phyloP scores from a whole-genome alignment of 1,140 invertebrate genomes.

The Drosophila persimilis region DNA sequence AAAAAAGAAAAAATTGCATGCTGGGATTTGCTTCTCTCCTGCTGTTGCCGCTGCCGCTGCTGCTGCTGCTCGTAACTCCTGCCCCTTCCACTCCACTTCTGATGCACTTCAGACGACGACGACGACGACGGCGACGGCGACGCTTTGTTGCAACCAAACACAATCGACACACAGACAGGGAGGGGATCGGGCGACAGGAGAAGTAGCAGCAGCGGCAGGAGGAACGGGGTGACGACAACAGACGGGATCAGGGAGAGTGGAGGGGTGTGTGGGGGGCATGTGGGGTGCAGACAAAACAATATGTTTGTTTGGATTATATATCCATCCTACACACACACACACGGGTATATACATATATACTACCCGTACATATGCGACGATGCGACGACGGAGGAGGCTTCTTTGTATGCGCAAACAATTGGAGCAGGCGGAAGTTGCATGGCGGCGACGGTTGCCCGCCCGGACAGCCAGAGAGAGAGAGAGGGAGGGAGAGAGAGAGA shows the following conservation, averaged over 20 bases:
- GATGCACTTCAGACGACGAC: slow-evolving; percentile 70
- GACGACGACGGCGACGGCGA: slow-evolving; percentile 51
- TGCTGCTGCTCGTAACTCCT: slow-evolving; percentile 43
- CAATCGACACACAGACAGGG: slow-evolving; percentile 73
- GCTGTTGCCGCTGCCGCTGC: slow-evolving; percentile 14
- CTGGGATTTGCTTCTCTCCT: slow-evolving; percentile 52
- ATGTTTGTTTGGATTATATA: slow-evolving; percentile 80
- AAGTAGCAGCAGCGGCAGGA: neutral
- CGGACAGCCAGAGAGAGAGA: slow-evolving; percentile 42
- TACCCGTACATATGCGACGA: slow-evolving; percentile 29
- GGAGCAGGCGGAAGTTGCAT: slow-evolving; percentile 80
- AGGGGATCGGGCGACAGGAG: slow-evolving; percentile 15
- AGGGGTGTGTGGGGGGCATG: slow-evolving; percentile 19
- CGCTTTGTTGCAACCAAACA: slow-evolving; percentile 59
- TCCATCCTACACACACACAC: slow-evolving; percentile 15
- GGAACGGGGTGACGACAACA: slow-evolving; percentile 16
- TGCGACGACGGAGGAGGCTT: slow-evolving; percentile 54
- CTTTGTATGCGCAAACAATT: slow-evolving; percentile 80
- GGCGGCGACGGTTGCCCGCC: slow-evolving; percentile 44
- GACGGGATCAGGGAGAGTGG: slow-evolving; percentile 14
- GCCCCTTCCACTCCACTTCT: slow-evolving; percentile 3
- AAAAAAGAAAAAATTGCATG: slow-evolving; percentile 51
- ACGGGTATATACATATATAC: neutral
- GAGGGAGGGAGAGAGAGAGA: no score
- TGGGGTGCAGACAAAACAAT: slow-evolving; percentile 73